A percentile compares a stretch with the other conserved stretches of the same genome.
Evolutionary conservation across 2,888 invertebrate genomes (phyloP).

Genomic region (Sarcophaga subvicina): DNA sequence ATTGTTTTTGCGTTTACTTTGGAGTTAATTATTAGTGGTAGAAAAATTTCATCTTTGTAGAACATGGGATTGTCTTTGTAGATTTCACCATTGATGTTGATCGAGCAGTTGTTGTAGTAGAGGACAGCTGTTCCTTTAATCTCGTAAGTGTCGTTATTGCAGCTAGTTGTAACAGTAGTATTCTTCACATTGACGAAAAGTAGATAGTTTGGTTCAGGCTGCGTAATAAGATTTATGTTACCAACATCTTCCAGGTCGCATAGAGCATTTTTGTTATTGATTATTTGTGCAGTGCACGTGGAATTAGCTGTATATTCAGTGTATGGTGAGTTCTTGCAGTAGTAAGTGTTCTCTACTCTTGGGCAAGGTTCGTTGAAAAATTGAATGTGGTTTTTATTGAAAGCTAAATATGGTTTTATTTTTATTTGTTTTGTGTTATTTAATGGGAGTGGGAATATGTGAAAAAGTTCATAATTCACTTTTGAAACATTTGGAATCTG

Average conservation of each 20-base stretch:
- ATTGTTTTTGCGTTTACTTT: slow-evolving; percentile 16
- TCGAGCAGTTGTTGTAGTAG: slow-evolving; percentile 23
- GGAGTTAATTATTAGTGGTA: slow-evolving; percentile 9
- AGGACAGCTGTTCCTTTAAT: slow-evolving; percentile 16
- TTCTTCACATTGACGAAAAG: slow-evolving; percentile 6
- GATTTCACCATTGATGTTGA: slow-evolving; percentile 4
- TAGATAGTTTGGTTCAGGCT: background rate
- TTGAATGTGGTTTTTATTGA: slow-evolving; percentile 46
- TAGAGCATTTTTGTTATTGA: slow-evolving; percentile 19
- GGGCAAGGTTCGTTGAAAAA: slow-evolving; percentile 39
- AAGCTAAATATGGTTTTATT: slow-evolving; percentile 51
- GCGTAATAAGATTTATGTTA: background rate
- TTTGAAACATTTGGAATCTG: slow-evolving; percentile 51
- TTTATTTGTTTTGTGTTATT: slow-evolving; percentile 53
- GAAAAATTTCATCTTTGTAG: background rate
- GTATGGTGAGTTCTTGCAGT: slow-evolving; percentile 27
- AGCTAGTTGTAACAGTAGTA: slow-evolving; percentile 9
- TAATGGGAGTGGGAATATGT: slow-evolving; percentile 57
- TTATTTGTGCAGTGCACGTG: slow-evolving; percentile 20
- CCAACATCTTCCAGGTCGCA: slow-evolving; percentile 19
- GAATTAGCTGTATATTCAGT: slow-evolving; percentile 18
- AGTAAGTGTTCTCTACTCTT: slow-evolving; percentile 39
- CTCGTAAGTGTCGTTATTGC: slow-evolving; percentile 5
- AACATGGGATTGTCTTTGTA: slow-evolving; percentile 1
- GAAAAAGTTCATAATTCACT: slow-evolving; percentile 48